Base-by-base conservation (phyloP, 2,888 invertebrate species). In the Altica lythri region DNA sequence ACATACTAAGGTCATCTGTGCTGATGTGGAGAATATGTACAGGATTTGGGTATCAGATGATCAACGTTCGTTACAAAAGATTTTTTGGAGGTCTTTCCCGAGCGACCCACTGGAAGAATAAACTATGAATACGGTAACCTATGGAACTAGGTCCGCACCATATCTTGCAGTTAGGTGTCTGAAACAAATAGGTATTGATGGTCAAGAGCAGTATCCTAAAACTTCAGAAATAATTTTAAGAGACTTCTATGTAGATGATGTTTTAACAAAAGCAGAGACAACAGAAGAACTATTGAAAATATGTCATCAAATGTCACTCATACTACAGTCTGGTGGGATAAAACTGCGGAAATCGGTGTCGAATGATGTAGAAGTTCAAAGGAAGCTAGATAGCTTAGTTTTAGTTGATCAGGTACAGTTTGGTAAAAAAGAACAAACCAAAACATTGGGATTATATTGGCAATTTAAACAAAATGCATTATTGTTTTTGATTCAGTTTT, bases 241-340 rank as follows among this genome's bases (percentile, higher is more conserved):
- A 4, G 32, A 32, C n/a, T 32, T 32, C n/a, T 32, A 32, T 32
- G n/a, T 32, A 4, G 32, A 32, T n/a, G 32, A 32, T n/a, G 4
- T 32, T 12, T n/a, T 32, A 4, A 5, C 32, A 4, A n/a, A n/a
- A 5, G 4, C 32, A 6, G 30, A 30, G n/a, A 5, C 30, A 5
- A 10, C n/a, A 5, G 12, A 4, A 12, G 30, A 30, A n/a, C 5
- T 12, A 4, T 5, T n/a, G 4, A n/a, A 30, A 30, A 4, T 30
- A 4, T 9, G 30, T 9, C 4, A 12, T 9, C 30, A 30, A n/a
- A n/a, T 30, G 30, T 4, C 30, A 10, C 4, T 4, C n/a, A 30
- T 30, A 5, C 30, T 30, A 4, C 4, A 30, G 12, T 10, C 30
- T 6, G 30, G 5, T 30, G 4, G 30, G 4, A 6, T 30, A 4